Conservation (phyloP, 2,113 vertebrate genomes). For the Scopus umbretta region DNA sequence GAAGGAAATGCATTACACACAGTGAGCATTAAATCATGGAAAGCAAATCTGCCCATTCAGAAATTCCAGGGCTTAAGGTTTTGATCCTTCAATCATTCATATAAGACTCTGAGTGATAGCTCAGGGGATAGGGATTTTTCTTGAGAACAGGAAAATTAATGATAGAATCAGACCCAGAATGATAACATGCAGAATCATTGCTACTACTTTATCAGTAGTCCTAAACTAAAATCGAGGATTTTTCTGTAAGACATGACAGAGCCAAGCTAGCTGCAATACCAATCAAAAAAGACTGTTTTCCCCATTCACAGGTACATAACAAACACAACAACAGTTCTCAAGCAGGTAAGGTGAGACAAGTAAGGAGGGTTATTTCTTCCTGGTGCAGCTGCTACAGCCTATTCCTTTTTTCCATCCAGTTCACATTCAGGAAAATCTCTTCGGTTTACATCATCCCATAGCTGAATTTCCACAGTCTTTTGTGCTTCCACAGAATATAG, state of each 20-base stretch:
- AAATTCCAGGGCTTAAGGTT: not conserved
- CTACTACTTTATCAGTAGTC: not conserved
- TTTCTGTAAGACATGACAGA: not conserved
- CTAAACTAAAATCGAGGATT: not conserved
- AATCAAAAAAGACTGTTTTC: not conserved
- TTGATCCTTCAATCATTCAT: not conserved
- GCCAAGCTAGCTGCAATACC: not conserved
- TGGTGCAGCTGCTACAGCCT: not conserved
- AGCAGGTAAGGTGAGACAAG: not conserved
- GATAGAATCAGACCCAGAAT: not conserved
- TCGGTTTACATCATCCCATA: not conserved
- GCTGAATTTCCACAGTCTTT: not conserved
- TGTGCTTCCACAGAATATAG: not conserved
- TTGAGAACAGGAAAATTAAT: not conserved
- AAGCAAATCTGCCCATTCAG: not conserved
- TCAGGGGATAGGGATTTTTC: not conserved
- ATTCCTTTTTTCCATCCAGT: not conserved
- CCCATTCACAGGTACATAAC: not conserved
- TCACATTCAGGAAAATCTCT: not conserved
- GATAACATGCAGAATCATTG: not conserved
- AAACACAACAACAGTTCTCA: not conserved
- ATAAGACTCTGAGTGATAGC: not conserved
- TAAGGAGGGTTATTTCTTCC: not conserved
- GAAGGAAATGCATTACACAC: not conserved
- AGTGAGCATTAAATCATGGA: not conserved